Conservation (phyloP, 2,113 vertebrate species). For the Scortum barcoo region DNA sequence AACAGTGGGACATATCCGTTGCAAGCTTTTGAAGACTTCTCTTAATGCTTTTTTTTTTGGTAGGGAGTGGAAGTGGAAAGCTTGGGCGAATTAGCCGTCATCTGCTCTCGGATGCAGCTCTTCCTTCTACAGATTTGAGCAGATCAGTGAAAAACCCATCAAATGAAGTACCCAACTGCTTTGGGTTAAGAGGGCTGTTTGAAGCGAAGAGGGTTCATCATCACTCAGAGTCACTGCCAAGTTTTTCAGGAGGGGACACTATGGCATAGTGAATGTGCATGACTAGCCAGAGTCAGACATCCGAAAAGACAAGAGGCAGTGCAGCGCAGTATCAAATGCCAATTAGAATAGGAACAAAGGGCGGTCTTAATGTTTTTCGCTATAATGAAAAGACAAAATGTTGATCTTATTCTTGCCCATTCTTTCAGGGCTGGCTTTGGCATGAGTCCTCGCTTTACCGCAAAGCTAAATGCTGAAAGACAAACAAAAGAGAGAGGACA, state of each 20-base stretch:
- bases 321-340: conserved; percentile 64
- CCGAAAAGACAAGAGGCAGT: conserved; percentile 46
- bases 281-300: conserved; percentile 58
- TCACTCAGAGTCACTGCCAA: conserved; percentile 52
- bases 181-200: conserved; percentile 71
- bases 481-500: conserved; percentile 71
- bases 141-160: conserved; percentile 62
- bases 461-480: conserved; percentile 66
- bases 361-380: conserved; percentile 56
- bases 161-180: conserved; percentile 67
- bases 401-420: conserved; percentile 62
- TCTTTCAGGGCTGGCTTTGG: conserved; percentile 61
- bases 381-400: conserved; percentile 67
- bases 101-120: conserved; percentile 43
- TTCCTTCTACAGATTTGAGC: conserved; percentile 53
- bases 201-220: conserved; percentile 64
- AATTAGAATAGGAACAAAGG: conserved; percentile 63
- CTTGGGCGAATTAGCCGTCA: conserved; percentile 54
- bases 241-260: conserved; percentile 57
- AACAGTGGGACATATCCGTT: conserved; percentile 45
- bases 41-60: conserved; percentile 41
- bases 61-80: conserved; percentile 35
- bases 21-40: conserved; percentile 63
- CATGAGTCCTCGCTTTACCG: conserved; percentile 51
- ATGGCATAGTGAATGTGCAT: conserved; percentile 43